Base-by-base conservation (phyloP, 2,113 vertebrate species). In the Hypocryptadius cinnamomeus region DNA sequence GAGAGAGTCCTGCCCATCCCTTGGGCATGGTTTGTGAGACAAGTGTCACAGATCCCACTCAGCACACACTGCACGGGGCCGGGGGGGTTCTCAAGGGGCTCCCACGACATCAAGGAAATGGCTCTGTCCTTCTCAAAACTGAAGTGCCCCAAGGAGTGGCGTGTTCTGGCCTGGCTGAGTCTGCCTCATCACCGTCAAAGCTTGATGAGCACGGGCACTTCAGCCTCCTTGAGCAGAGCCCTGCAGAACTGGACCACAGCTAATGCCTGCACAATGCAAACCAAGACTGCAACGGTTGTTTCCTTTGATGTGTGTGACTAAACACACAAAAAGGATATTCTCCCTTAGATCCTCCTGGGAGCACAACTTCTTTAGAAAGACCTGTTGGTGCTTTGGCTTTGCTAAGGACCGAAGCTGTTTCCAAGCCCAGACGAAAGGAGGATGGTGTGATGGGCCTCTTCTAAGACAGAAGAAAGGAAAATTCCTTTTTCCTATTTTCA, bases 291-390 rank as follows among this genome's bases (percentile, higher is more conserved):
- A 87, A 42, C 54, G 54, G 70, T 65, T 76, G 95, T 93, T 95
- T 69, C 91, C 95, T 97, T 95, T 93, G 95, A 96, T 93, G 87
- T 93, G 93, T 86, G 97, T 90, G 93, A 96, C 97, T 95, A 78
- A 97, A 86, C 35, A 73, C 65, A 54, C 95, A 79, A 64, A 96
- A 95, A 83, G 94, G 95, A 91, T 81, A 72, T 96, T 94, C 91
- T 81, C 86, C 66, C 56, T 84, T 45, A 30, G 44, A 79, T 85
- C 85, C 94, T 91, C 94, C 27, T 2, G 91, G 54, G 94, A 93
- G 54, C 6, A 11, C 42, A 91, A 85, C 68, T 92, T 94, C 91
- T 94, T 94, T 90, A 73, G 81, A 70, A 90, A 83, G 92, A 97
- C 96, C 97, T 97, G 96, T 96, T 96, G 94, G 92, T 39, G 70